Conservation (phyloP, 1,140 invertebrate species). For the Pseudomyrmex flavicornis region DNA sequence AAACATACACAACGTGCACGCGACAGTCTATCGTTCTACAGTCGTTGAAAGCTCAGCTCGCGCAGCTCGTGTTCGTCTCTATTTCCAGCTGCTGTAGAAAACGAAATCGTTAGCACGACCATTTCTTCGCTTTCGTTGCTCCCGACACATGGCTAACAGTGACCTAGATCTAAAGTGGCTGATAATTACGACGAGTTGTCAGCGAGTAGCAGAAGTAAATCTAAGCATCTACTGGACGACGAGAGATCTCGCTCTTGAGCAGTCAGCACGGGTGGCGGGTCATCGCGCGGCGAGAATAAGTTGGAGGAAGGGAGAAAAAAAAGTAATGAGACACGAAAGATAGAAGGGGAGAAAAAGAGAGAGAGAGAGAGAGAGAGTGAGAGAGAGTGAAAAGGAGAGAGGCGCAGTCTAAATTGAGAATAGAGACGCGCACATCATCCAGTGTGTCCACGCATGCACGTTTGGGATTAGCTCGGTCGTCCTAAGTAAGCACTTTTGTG, state of each 20-base stretch:
- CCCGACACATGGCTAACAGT: slow-evolving; percentile 62
- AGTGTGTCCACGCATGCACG: slow-evolving; percentile 71
- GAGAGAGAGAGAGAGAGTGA: neutral
- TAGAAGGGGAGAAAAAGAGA: slow-evolving; percentile 7
- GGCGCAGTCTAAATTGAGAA: slow-evolving; percentile 56
- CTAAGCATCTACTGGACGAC: slow-evolving; percentile 54
- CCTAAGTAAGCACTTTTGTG: slow-evolving; percentile 69
- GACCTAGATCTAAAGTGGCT: slow-evolving; percentile 77
- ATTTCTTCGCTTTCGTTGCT: slow-evolving; percentile 44
- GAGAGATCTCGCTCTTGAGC: slow-evolving; percentile 64
- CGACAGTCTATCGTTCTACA: slow-evolving; percentile 64
- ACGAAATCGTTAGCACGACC: slow-evolving; percentile 64
- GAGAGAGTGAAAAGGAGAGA: neutral
- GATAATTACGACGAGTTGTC: slow-evolving; percentile 76
- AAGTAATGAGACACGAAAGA: slow-evolving; percentile 7
- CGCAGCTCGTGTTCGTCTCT: neutral
- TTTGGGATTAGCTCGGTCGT: slow-evolving; percentile 71
- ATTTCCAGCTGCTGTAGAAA: slow-evolving; percentile 63
- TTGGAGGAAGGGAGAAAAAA: neutral
- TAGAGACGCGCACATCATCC: slow-evolving; percentile 57
- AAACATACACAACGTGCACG: slow-evolving; percentile 33
- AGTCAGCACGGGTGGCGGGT: slow-evolving; percentile 34
- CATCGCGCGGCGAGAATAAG: slow-evolving; percentile 1
- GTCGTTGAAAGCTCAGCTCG: slow-evolving; percentile 55
- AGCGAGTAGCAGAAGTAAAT: slow-evolving; percentile 68